Evolutionary conservation across 2,113 vertebrate species (phyloP).

Genomic region (Daphoenositta chrysoptera): DNA sequence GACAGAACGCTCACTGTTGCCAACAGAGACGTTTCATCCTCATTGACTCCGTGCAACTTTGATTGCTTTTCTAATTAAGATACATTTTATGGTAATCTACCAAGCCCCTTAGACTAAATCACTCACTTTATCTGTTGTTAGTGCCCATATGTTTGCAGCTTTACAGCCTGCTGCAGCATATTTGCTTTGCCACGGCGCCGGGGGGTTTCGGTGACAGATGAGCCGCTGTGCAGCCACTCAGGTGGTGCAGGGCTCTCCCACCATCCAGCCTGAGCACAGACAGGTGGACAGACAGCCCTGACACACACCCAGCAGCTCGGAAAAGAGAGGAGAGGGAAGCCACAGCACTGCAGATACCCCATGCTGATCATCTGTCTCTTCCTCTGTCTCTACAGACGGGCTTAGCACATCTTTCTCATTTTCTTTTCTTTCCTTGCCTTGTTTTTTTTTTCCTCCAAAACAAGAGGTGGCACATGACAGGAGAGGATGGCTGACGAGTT

Average conservation of each 20-base stretch:
- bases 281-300: neutral
- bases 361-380: neutral
- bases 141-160: constrained; percentile 64
- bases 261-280: neutral
- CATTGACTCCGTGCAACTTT: neutral
- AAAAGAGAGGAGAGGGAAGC: neutral
- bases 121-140: constrained; percentile 62
- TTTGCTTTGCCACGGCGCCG: neutral
- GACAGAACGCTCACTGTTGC: neutral
- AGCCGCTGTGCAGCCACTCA: neutral
- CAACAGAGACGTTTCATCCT: neutral
- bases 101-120: constrained; percentile 48
- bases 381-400: neutral
- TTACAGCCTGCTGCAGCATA: constrained; percentile 36
- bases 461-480: neutral
- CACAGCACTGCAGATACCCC: neutral
- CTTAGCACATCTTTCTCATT: neutral
- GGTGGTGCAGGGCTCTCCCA: neutral
- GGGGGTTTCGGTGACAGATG: neutral
- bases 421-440: neutral
- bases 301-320: neutral
- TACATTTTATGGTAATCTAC: constrained; percentile 58
- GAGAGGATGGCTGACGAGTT: neutral
- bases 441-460: neutral
- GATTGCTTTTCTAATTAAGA: constrained; percentile 69